Percentiles rank a stretch among this genome's conserved stretches.
These are phyloP conservation scores for Spodoptera littoralis DNA, from an alignment of 2,888 invertebrate species.

Conservation along the genomic window DNA sequence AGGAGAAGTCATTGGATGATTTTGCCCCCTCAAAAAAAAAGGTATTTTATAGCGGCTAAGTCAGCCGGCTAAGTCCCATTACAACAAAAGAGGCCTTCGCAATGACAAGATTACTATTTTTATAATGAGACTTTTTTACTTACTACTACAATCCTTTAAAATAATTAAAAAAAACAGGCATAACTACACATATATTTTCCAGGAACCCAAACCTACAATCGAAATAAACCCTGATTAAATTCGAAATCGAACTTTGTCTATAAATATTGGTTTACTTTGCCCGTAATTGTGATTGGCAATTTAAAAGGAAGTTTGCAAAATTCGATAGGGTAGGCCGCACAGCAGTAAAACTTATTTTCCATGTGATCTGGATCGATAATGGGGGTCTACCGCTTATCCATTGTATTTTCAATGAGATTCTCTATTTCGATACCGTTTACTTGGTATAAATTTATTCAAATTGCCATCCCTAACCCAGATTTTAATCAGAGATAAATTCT, in stretches of 20 bases:
- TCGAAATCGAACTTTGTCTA: constrained; percentile 42
- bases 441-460: constrained; percentile 57
- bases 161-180: too few species aligned
- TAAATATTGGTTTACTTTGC: constrained; percentile 39
- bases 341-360: constrained; percentile 50
- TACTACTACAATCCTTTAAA: too few species aligned
- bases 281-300: constrained; percentile 55
- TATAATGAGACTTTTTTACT: too few species aligned
- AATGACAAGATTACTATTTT: too few species aligned
- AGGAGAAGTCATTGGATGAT: too few species aligned
- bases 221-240: constrained; percentile 33
- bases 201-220: constrained; percentile 18
- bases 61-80: too few species aligned
- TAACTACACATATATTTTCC: too few species aligned
- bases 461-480: constrained; percentile 47
- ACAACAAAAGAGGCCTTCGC: too few species aligned
- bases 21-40: too few species aligned
- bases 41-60: too few species aligned
- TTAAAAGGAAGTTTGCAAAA: constrained; percentile 53
- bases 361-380: constrained; percentile 46
- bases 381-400: constrained; percentile 42
- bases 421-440: constrained; percentile 55
- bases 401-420: constrained; percentile 56
- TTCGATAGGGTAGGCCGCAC: constrained; percentile 36
- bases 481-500: constrained; percentile 58